A percentile compares a stretch with the other conserved stretches of the same genome.
These are phyloP conservation scores for Zaprionus lachaisei DNA, from an alignment of 1,140 invertebrate genomes.

Conservation along the genomic window DNA sequence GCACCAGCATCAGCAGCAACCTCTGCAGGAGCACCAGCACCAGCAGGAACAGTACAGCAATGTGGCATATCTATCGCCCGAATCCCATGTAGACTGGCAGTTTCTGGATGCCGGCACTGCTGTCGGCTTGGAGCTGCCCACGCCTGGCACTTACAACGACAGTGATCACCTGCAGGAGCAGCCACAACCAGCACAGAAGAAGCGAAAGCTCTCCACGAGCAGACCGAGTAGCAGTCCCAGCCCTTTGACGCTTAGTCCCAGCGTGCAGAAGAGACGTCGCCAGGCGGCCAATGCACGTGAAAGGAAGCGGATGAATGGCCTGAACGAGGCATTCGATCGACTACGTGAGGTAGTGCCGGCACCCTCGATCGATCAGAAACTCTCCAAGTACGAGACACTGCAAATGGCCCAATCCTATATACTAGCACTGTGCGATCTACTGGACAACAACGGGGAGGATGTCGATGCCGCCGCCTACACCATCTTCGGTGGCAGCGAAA, in stretches of 20 bases:
- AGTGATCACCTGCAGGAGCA: background rate
- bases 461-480: slow-evolving; percentile 60
- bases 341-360: slow-evolving; percentile 92
- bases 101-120: slow-evolving; percentile 43
- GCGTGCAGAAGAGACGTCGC: slow-evolving; percentile 87
- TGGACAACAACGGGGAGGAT: slow-evolving; percentile 75
- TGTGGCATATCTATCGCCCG: slow-evolving; percentile 47
- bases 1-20: slow-evolving; percentile 25
- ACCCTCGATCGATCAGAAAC: slow-evolving; percentile 91
- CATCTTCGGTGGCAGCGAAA: slow-evolving; percentile 57
- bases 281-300: slow-evolving; percentile 92
- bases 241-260: slow-evolving; percentile 85
- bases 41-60: slow-evolving; percentile 50
- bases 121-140: slow-evolving; percentile 7
- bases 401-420: slow-evolving; percentile 96
- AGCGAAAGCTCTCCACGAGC: slow-evolving; percentile 25
- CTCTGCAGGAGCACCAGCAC: background rate
- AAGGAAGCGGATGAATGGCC: slow-evolving; percentile 91
- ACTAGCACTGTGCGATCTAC: slow-evolving; percentile 88
- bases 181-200: slow-evolving; percentile 16
- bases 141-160: background rate
- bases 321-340: slow-evolving; percentile 93
- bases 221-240: slow-evolving; percentile 19
- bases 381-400: slow-evolving; percentile 94
- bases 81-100: slow-evolving; percentile 45